Percentiles rank a stretch among this genome's conserved stretches.
phyloP scores from a whole-genome alignment of 2,797 vertebrate genomes.

The Coregonus sp. region DNA sequence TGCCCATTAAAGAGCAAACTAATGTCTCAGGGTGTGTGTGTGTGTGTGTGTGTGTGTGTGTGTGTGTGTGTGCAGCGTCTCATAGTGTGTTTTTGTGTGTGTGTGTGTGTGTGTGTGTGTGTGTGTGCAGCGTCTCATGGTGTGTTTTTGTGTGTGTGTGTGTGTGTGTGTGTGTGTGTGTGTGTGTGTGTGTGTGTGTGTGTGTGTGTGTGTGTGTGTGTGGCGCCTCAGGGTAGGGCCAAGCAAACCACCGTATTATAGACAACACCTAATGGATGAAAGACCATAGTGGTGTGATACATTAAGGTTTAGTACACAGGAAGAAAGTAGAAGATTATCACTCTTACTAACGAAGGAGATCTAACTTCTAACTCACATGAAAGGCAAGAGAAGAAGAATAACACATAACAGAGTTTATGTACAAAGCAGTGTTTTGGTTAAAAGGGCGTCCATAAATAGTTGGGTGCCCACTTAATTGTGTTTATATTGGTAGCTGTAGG shows the following conservation, averaged over 20 bases:
- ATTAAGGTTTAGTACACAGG: slow-evolving; percentile 54
- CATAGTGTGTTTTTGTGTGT: too few relatives aligned
- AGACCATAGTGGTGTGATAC: slow-evolving; percentile 46
- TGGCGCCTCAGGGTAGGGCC: slow-evolving; percentile 35
- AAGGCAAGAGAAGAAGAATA: slow-evolving; percentile 45
- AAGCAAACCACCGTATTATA: slow-evolving; percentile 46
- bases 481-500: slow-evolving; percentile 57
- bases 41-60: background rate
- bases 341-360: slow-evolving; percentile 58
- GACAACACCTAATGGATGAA: slow-evolving; percentile 50
- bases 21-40: background rate
- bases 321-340: slow-evolving; percentile 68
- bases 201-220: too few relatives aligned
- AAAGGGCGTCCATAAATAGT: slow-evolving; percentile 70
- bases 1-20: slow-evolving; percentile 36
- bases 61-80: slow-evolving; percentile 25
- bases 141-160: too few relatives aligned
- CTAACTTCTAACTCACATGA: slow-evolving; percentile 48
- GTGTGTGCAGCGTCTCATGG: too few relatives aligned
- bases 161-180: too few relatives aligned
- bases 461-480: slow-evolving; percentile 57
- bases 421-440: slow-evolving; percentile 63
- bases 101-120: too few relatives aligned
- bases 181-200: too few relatives aligned
- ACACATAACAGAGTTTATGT: background rate